Conservation (phyloP, 2,888 invertebrate species). For the Brachyopa scutellaris region DNA sequence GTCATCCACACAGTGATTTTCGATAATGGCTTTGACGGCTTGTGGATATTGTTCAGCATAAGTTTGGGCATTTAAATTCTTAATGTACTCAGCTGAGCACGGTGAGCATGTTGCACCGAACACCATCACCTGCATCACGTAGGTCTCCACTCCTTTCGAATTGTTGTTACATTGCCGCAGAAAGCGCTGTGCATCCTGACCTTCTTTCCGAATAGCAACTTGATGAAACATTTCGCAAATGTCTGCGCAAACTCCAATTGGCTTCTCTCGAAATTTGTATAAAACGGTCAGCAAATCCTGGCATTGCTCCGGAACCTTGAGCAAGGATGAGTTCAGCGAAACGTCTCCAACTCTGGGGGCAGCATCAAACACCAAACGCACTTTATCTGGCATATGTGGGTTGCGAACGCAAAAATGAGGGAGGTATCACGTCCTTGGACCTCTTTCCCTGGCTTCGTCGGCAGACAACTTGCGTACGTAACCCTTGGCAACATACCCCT, state of each 20-base stretch:
- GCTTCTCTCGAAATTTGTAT: slow-evolving; percentile 74
- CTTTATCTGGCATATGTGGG: not conserved
- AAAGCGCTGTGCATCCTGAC: slow-evolving; percentile 74
- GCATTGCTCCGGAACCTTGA: slow-evolving; percentile 75
- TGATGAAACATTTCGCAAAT: slow-evolving; percentile 77
- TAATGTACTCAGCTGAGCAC: slow-evolving; percentile 40
- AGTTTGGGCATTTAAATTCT: slow-evolving; percentile 43
- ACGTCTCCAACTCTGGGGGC: not conserved
- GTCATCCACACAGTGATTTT: slow-evolving; percentile 59
- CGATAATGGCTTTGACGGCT: slow-evolving; percentile 25
- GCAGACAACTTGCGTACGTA: not conserved
- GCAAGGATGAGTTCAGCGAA: slow-evolving; percentile 49
- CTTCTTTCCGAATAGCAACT: slow-evolving; percentile 73
- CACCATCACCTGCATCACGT: slow-evolving; percentile 69
- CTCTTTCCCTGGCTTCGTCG: not conserved
- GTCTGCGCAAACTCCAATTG: slow-evolving; percentile 75
- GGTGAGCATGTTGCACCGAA: slow-evolving; percentile 56
- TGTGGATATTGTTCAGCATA: slow-evolving; percentile 15
- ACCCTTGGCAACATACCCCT: no score
- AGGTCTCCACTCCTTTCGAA: slow-evolving; percentile 19
- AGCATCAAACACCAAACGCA: slow-evolving; percentile 8
- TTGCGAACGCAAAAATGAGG: not conserved
- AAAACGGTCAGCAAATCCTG: slow-evolving; percentile 74
- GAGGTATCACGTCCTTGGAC: no score
- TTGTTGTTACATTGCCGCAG: slow-evolving; percentile 65